phyloP scores from a whole-genome alignment of 2,797 vertebrate species.

The Lagocephalus sceleratus region DNA sequence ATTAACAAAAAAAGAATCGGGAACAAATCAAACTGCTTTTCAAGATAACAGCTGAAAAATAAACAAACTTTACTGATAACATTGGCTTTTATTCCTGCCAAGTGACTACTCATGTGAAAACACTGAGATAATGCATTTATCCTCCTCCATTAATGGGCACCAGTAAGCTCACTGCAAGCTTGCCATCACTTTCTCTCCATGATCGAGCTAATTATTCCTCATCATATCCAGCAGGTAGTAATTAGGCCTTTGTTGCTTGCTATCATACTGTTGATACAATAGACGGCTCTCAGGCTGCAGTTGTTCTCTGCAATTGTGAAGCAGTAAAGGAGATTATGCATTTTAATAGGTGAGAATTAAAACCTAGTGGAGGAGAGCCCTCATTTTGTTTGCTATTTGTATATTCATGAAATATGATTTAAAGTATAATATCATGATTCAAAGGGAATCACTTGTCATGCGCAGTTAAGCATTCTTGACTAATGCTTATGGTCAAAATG shows the following conservation, averaged over 20 bases:
- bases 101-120: conserved; percentile 29
- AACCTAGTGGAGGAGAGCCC: conserved; percentile 38
- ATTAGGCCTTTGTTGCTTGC: conserved; percentile 73
- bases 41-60: conserved; percentile 17
- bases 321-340: conserved; percentile 66
- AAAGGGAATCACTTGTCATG: conserved; percentile 49
- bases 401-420: conserved; percentile 49
- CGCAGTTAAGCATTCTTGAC: conserved; percentile 63
- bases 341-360: conserved; percentile 69
- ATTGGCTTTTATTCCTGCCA: conserved; percentile 36
- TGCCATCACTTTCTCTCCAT: conserved; percentile 60
- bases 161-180: conserved; percentile 40
- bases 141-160: conserved; percentile 48
- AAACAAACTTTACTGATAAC: conserved; percentile 23
- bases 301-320: conserved; percentile 56
- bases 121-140: conserved; percentile 35
- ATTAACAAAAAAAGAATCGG: background rate
- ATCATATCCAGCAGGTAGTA: conserved; percentile 78
- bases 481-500: conserved; percentile 52
- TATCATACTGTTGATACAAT: conserved; percentile 76
- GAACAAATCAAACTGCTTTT: conserved; percentile 16
- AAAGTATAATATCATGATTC: conserved; percentile 56
- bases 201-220: conserved; percentile 73
- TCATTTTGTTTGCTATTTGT: conserved; percentile 46
- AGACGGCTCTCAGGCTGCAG: conserved; percentile 68